phyloP scores from a whole-genome alignment of 1,140 invertebrate genomes.

The Bombyx mori region DNA sequence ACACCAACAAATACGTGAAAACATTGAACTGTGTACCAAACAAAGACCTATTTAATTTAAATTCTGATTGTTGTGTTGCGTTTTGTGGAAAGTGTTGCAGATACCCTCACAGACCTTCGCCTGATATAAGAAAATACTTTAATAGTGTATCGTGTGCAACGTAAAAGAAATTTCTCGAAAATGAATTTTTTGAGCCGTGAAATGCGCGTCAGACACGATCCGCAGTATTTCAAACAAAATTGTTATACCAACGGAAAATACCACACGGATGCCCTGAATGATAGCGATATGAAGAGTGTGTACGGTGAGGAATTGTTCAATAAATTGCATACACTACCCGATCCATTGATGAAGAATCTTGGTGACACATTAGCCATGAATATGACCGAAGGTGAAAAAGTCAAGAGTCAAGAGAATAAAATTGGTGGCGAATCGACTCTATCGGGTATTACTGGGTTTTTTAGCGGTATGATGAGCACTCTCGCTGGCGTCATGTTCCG shows the following conservation, averaged over 20 bases:
- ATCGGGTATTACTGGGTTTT: conserved; percentile 33
- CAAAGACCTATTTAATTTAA: conserved; percentile 11
- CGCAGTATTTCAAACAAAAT: conserved; percentile 19
- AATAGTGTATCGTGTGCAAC: conserved; percentile 14
- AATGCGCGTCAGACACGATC: conserved; percentile 40
- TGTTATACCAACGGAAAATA: conserved; percentile 39
- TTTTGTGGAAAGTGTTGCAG: conserved; percentile 27
- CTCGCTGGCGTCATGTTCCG: conserved; percentile 40
- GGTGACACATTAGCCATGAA: conserved; percentile 42
- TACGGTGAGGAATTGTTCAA: conserved; percentile 34
- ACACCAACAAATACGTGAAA: not conserved
- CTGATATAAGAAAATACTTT: conserved; percentile 29
- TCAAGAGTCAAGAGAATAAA: conserved; percentile 10
- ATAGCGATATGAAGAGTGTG: conserved; percentile 30
- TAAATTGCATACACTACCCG: conserved; percentile 38
- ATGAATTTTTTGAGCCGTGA: conserved; percentile 40
- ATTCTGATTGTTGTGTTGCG: conserved; percentile 17
- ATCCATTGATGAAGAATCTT: conserved; percentile 51
- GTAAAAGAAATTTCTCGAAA: conserved; percentile 25
- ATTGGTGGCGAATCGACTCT: conserved; percentile 22
- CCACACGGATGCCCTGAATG: conserved; percentile 30
- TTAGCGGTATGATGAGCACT: conserved; percentile 39
- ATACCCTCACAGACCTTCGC: conserved; percentile 35
- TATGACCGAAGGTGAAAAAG: conserved; percentile 17
- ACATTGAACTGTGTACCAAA: not conserved